These are phyloP conservation scores for Zaprionus tsacasi DNA, from an alignment of 1,140 invertebrate species.

Conservation along the genomic window DNA sequence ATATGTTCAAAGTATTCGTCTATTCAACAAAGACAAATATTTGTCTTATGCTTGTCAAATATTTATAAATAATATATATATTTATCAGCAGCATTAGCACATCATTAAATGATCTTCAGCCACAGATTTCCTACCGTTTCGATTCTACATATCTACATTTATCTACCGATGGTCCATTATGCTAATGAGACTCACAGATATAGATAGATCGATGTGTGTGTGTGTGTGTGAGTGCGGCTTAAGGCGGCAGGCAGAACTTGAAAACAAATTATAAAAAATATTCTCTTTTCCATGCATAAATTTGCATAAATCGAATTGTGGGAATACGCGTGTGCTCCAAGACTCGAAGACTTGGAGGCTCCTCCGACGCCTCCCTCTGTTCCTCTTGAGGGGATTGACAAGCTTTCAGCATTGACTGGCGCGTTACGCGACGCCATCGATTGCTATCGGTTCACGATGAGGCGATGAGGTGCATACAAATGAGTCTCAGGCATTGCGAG, in stretches of 20 bases:
- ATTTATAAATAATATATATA: constrained; percentile 40
- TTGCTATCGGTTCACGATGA: constrained; percentile 54
- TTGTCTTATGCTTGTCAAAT: constrained; percentile 61
- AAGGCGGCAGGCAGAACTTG: constrained; percentile 49
- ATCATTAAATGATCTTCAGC: constrained; percentile 66
- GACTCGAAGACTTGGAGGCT: not conserved
- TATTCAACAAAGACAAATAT: constrained; percentile 58
- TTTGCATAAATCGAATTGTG: constrained; percentile 69
- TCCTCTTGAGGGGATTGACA: constrained; percentile 51
- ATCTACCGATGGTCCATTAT: constrained; percentile 63
- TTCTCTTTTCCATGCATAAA: constrained; percentile 57
- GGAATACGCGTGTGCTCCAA: constrained; percentile 43
- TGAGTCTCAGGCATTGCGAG: constrained; percentile 28
- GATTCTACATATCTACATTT: constrained; percentile 42
- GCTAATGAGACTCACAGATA: constrained; percentile 53
- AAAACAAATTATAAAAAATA: constrained; percentile 72
- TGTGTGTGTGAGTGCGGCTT: constrained; percentile 44
- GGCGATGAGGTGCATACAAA: constrained; percentile 68
- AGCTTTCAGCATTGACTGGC: constrained; percentile 67
- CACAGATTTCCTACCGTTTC: constrained; percentile 42
- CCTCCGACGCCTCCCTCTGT: constrained; percentile 1
- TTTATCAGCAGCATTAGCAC: constrained; percentile 58
- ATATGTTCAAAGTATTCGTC: not conserved
- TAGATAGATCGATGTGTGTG: not conserved
- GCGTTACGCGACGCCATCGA: constrained; percentile 73